Percentiles rank a stretch among this genome's conserved stretches.
These are phyloP conservation scores for Drosophila busckii DNA, from an alignment of 1,140 invertebrate species.

Conservation along the genomic window DNA sequence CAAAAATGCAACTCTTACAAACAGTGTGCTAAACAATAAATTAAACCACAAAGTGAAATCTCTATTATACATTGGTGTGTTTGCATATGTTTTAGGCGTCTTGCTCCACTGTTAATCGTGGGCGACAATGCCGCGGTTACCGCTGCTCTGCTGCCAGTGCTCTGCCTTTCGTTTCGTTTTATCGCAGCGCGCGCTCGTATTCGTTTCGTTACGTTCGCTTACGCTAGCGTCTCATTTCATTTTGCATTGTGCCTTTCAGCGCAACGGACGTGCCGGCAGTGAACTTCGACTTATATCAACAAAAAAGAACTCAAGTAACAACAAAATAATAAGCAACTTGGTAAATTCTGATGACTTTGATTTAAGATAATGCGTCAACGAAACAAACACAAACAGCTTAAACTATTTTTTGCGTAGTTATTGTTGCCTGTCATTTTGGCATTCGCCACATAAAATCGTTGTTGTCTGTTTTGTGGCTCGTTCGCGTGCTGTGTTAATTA, in stretches of 20 bases:
- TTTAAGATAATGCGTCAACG: constrained; percentile 10
- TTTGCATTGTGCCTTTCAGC: constrained; percentile 68
- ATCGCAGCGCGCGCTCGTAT: no score
- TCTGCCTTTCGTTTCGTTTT: constrained; percentile 3
- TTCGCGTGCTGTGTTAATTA: constrained; percentile 36
- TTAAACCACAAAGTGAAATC: neutral
- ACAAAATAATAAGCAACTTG: neutral
- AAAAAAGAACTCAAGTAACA: constrained; percentile 11
- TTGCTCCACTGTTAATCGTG: constrained; percentile 5
- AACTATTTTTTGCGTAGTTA: constrained; percentile 3
- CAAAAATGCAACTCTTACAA: no score
- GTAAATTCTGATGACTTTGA: constrained; percentile 9
- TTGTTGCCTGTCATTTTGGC: neutral
- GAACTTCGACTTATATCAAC: constrained; percentile 10
- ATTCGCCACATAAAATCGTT: no score
- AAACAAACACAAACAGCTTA: constrained; percentile 2
- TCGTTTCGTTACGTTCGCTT: constrained; percentile 16
- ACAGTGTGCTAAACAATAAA: no score
- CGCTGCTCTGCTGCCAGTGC: no score
- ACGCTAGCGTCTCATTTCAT: constrained; percentile 45
- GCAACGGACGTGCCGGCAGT: constrained; percentile 51
- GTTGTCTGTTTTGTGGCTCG: constrained; percentile 15
- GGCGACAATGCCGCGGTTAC: constrained; percentile 9
- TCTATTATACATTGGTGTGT: neutral
- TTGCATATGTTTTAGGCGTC: no score